phyloP scores from a whole-genome alignment of 2,888 invertebrate species.

The Callosobruchus maculatus region DNA sequence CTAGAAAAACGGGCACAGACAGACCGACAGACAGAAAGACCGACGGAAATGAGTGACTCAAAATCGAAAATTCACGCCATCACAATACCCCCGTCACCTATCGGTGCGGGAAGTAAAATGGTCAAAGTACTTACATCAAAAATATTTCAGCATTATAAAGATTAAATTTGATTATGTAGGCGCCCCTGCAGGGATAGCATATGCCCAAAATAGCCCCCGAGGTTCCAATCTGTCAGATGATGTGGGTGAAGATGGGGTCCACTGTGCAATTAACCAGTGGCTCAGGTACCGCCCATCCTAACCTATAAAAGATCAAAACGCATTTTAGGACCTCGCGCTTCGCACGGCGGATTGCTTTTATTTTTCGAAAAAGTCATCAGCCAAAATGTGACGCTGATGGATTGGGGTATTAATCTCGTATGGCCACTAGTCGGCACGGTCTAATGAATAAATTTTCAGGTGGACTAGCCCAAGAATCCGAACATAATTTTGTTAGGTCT shows the following conservation, averaged over 20 bases:
- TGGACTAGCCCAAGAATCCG: background rate
- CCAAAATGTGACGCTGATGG: background rate
- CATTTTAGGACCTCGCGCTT: constrained; percentile 6
- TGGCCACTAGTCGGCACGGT: background rate
- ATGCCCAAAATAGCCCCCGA: constrained; percentile 30
- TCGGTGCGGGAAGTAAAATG: too few species aligned
- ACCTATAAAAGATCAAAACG: constrained; percentile 25
- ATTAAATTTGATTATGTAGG: too few species aligned
- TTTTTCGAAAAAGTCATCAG: background rate
- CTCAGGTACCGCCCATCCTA: constrained; percentile 34
- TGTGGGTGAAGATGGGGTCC: constrained; percentile 37
- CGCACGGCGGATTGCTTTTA: background rate
- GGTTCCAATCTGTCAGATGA: constrained; percentile 37
- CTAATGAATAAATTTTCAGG: background rate
- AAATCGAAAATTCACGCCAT: too few species aligned
- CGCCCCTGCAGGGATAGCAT: constrained; percentile 16
- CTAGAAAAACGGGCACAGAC: too few species aligned
- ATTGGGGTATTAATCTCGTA: background rate
- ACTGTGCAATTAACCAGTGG: constrained; percentile 43
- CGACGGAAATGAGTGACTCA: too few species aligned
- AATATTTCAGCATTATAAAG: too few species aligned
- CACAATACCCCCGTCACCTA: too few species aligned
- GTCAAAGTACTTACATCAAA: too few species aligned
- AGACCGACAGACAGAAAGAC: too few species aligned
- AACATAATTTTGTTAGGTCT: background rate